A percentile compares a stretch with the other conserved stretches of the same genome.
phyloP scores from a whole-genome alignment of 2,888 invertebrate species.

The Stenodera caucasica region DNA sequence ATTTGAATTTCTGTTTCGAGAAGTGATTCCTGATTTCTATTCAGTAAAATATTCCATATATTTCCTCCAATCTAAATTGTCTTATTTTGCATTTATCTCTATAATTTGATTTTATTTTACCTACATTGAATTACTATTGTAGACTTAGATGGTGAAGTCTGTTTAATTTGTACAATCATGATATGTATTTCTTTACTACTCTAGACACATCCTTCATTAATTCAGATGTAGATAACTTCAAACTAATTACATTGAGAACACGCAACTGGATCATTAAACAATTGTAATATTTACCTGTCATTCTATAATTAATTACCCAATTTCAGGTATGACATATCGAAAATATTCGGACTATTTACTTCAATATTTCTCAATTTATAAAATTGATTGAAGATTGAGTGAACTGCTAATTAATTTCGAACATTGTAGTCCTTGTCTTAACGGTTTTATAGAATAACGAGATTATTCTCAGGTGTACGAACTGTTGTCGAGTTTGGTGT shows the following conservation, averaged over 20 bases:
- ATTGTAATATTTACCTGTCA: slow-evolving; percentile 41
- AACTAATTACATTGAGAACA: slow-evolving; percentile 37
- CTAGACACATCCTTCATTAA: slow-evolving; percentile 34
- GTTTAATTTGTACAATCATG: slow-evolving; percentile 23
- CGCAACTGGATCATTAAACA: slow-evolving; percentile 44
- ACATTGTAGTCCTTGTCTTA: slow-evolving; percentile 33
- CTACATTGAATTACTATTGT: slow-evolving; percentile 3
- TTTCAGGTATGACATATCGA: slow-evolving; percentile 11
- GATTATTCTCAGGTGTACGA: slow-evolving; percentile 38
- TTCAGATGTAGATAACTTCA: slow-evolving; percentile 34
- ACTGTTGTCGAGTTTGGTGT: slow-evolving; percentile 32
- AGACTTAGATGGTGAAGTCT: slow-evolving; percentile 7
- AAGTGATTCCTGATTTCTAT: slow-evolving; percentile 5
- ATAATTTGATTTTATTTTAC: slow-evolving; percentile 11
- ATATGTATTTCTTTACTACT: slow-evolving; percentile 18
- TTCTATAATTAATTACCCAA: slow-evolving; percentile 31
- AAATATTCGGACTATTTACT: slow-evolving; percentile 13
- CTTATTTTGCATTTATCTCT: not conserved
- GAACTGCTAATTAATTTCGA: too few relatives aligned
- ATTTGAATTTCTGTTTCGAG: slow-evolving; percentile 21
- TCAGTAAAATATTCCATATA: slow-evolving; percentile 9
- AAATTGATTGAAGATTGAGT: too few relatives aligned
- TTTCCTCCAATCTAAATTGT: slow-evolving; percentile 8
- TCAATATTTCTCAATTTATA: slow-evolving; percentile 10
- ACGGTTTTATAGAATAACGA: slow-evolving; percentile 30